These are phyloP conservation scores for Aphidius colemani DNA, from an alignment of 2,888 invertebrate genomes.

Conservation along the genomic window DNA sequence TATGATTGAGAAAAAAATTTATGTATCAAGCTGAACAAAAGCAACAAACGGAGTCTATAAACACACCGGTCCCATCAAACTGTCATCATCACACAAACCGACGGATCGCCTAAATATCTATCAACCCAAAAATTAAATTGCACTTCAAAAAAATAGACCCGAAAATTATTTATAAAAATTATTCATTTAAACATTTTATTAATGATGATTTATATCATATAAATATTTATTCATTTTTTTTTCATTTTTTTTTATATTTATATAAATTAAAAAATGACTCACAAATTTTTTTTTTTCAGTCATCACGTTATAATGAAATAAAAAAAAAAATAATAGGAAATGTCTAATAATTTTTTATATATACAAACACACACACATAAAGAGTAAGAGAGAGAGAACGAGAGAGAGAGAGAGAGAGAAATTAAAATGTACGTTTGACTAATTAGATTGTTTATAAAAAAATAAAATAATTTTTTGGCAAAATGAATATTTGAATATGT, in stretches of 20 bases:
- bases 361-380: no score
- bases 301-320: neutral
- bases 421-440: no score
- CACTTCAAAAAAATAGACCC: neutral
- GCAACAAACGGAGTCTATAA: neutral
- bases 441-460: neutral
- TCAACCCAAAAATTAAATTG: neutral
- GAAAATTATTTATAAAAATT: neutral
- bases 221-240: neutral
- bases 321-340: conserved; percentile 1
- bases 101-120: neutral
- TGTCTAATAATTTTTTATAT: no score
- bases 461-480: neutral
- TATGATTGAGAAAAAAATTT: no score
- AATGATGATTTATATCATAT: no score
- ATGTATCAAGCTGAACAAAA: no score
- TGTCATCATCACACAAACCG: conserved; percentile 14
- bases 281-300: no score
- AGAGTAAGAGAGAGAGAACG: no score
- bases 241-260: no score
- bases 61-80: neutral
- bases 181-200: no score
- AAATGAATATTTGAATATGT: conserved; percentile 27
- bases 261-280: no score
- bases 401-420: no score